Evolutionary conservation across 2,797 vertebrate genomes (phyloP), one percentile per base, ranked within the genome.

Genomic region (Darevskia mixta): DNA sequence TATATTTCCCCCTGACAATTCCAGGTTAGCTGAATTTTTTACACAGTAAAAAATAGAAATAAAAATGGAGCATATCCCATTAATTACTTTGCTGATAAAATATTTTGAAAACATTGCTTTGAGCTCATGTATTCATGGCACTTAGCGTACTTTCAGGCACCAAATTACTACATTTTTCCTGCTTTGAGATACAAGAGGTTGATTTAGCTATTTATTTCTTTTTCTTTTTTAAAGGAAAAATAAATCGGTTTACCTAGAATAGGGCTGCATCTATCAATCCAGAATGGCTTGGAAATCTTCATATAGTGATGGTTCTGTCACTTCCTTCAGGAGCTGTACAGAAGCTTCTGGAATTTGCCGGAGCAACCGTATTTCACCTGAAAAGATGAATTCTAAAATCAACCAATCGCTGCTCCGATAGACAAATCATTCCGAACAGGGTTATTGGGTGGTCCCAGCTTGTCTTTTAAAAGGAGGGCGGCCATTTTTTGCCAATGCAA

Each of bases 201-300:
- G 38, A 41, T 41, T 58, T 11, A 20, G 15, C 18, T 8, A 27
- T 69, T 67, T 78, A 3, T 11, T 80, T 58, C 8, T 5, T 66
- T 69, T 67, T 67, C 5, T 11, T 80, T 58, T 15, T 5, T 45
- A 38, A 13, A 25, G 38, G 58, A 10, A 27, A 71, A 58, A 5
- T 73, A 61, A 55, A 83, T 69, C 45, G 27, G 20, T 83, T 61
- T 41, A 81, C 49, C 45, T 0, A 18, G 11, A 27, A 27, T 27
- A 29, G 27, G 20, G 67, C 20, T 32, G 13, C 38, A 66, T 25
- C 23, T 45, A 6, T 92, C 91, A 96, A 90, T 97, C 96, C 92
- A 96, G 73, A 77, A 97, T 96, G 84, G 83, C 61, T 91, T 87
- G 92, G 92, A 97, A 97, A 88, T 97, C 97, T 69, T 85, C 2